Base-by-base conservation (phyloP, 2,113 vertebrate species). In the Gymnarchus niloticus region DNA sequence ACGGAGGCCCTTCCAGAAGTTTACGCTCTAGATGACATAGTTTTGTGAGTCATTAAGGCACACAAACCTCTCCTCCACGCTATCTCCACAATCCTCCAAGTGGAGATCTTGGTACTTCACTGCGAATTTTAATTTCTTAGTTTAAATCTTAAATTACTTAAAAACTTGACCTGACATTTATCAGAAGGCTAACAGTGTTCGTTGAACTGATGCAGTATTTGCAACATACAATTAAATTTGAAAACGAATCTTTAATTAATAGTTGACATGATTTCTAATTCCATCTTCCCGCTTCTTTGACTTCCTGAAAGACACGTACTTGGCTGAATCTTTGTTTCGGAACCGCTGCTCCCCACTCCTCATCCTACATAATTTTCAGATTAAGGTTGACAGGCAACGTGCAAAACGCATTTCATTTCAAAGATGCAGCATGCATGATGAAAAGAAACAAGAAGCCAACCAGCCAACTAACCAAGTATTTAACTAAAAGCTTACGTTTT, bases 221-320 rank as follows among this genome's bases (percentile, higher is more conserved):
- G 61, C 65, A 82, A 49, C 51, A 81, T 83, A 51, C 90, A 90
- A 90, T 87, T 84, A 85, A 89, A 87, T 85, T 87, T 23, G 44
- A 85, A 90, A 91, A 89, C 87, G 90, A 91, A 91, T 87, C 84
- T 83, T 69, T 89, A 84, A 77, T 90, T 87, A 89, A 90, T 90
- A 81, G 90, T 87, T 90, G 86, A 91, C 88, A 84, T 73, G 7
- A 33, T 77, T 59, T 44, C 1, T 77, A 77, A 83, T 85, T 84
- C 48, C 44, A 73, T 19, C 83, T 87, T 61, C 80, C 87, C 7
- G 0, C 81, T 51, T 25, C 44, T 17, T 48, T 25, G 65, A 86
- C 57, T 81, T 76, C 52, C 14, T 86, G 86, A 56, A 86, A 56
- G 61, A 37, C 10, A 41, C n/a, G 52, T 4, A 59, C 81, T 56